Percentiles rank a stretch among this genome's conserved stretches.
phyloP scores from a whole-genome alignment of 2,113 vertebrate genomes.

The Australoheros scitulus region DNA sequence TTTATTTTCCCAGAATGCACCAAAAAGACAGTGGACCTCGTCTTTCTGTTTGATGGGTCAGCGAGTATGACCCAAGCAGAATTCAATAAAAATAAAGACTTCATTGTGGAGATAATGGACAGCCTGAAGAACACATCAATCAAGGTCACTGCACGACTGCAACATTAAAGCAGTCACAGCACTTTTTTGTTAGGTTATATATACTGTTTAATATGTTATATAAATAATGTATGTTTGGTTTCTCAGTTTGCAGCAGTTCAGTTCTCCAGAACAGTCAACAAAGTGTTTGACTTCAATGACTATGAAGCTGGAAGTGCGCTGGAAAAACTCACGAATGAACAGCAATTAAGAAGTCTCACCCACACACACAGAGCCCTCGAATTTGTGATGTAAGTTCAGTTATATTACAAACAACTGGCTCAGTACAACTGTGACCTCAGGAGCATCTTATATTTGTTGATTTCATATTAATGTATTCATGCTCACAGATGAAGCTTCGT shows the following conservation, averaged over 20 bases:
- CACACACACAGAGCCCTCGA: no score
- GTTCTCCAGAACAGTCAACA: no score
- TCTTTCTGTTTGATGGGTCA: constrained; percentile 88
- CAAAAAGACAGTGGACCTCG: constrained; percentile 81
- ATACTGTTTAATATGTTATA: neutral
- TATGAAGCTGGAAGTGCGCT: no score
- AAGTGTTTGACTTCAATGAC: no score
- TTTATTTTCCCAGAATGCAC: constrained; percentile 76
- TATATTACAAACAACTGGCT: no score
- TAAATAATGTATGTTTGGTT: neutral
- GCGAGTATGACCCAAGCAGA: constrained; percentile 54
- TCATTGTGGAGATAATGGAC: constrained; percentile 81
- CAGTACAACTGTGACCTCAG: no score
- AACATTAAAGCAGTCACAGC: neutral
- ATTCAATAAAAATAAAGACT: constrained; percentile 78
- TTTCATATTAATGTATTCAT: no score
- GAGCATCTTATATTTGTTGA: no score
- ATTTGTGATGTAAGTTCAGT: no score
- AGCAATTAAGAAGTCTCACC: no score
- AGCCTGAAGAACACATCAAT: constrained; percentile 77
- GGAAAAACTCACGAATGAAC: no score
- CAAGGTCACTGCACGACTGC: constrained; percentile 69
- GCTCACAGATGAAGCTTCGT: no score
- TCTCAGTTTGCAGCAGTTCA: constrained; percentile 82
- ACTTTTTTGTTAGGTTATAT: neutral